Evolutionary conservation across 2,797 vertebrate species (phyloP).

Genomic region (Labroides dimidiatus): DNA sequence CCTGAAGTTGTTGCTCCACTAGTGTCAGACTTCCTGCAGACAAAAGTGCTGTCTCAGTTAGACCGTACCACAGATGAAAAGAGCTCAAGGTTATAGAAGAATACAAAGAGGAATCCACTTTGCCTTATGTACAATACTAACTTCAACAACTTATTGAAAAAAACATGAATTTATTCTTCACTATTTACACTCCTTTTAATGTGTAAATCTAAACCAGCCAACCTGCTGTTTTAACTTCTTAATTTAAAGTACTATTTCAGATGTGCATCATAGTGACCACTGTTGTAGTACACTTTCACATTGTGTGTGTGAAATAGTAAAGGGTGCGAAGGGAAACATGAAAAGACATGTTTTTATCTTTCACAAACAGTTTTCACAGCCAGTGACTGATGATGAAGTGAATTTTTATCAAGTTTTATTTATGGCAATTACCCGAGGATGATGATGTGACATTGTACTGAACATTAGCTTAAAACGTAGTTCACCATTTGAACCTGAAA

Average conservation of each 20-base stretch:
- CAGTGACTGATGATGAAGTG: no score
- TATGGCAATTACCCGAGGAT: no score
- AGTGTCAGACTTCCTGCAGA: conserved; percentile 76
- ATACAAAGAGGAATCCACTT: background rate
- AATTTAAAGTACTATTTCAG: background rate
- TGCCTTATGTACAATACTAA: background rate
- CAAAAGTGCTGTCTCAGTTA: conserved; percentile 31
- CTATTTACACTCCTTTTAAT: conserved; percentile 5
- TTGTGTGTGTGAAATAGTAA: background rate
- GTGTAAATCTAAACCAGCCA: conserved; percentile 2
- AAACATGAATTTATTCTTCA: conserved; percentile 1
- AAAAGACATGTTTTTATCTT: no score
- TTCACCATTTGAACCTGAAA: no score
- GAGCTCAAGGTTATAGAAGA: conserved; percentile 52
- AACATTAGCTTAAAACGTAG: no score
- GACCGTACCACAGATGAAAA: background rate
- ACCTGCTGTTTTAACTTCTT: background rate
- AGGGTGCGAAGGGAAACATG: background rate
- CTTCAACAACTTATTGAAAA: background rate
- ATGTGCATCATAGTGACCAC: background rate
- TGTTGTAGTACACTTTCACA: background rate
- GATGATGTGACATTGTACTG: no score
- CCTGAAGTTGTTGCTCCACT: conserved; percentile 70
- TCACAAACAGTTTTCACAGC: no score
- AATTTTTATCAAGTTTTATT: no score